phyloP scores from a whole-genome alignment of 2,113 vertebrate genomes.

The Lepisosteus osseus region DNA sequence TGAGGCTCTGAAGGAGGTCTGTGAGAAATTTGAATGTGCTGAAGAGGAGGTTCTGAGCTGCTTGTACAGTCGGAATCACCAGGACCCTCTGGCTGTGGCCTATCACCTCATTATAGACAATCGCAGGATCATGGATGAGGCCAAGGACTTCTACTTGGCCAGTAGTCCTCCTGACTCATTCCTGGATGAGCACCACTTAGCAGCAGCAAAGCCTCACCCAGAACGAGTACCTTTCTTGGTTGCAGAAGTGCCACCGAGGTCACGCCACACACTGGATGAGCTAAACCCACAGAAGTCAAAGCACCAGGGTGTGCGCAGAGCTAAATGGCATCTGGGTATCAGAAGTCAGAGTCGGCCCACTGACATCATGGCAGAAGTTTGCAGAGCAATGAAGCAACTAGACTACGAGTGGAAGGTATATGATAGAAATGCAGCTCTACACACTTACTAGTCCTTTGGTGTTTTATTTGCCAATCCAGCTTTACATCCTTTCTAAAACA shows the following conservation, averaged over 20 bases:
- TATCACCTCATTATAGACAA: slow-evolving; percentile 99
- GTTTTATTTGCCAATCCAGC: background rate
- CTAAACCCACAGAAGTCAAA: slow-evolving; percentile 97
- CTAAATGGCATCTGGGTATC: slow-evolving; percentile 97
- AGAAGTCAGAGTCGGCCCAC: slow-evolving; percentile 94
- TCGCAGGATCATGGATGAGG: slow-evolving; percentile 96
- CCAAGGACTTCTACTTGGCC: slow-evolving; percentile 97
- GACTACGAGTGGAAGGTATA: slow-evolving; percentile 98
- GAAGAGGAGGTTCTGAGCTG: slow-evolving; percentile 94
- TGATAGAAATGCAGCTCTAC: no score
- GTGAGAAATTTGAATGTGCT: slow-evolving; percentile 94
- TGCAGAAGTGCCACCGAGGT: slow-evolving; percentile 78
- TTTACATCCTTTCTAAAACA: background rate
- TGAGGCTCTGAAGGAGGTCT: slow-evolving; percentile 95
- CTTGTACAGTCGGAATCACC: slow-evolving; percentile 89
- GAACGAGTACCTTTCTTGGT: slow-evolving; percentile 90
- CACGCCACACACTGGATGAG: slow-evolving; percentile 91
- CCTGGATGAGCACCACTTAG: slow-evolving; percentile 86
- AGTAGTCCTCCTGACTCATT: slow-evolving; percentile 93
- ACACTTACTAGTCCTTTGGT: no score
- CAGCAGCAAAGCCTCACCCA: slow-evolving; percentile 80
- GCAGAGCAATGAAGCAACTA: slow-evolving; percentile 93
- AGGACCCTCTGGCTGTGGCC: slow-evolving; percentile 90
- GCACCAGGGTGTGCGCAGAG: slow-evolving; percentile 89
- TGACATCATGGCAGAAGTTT: slow-evolving; percentile 97